Percentiles rank a stretch among this genome's conserved stretches.
Evolutionary conservation across 2,797 vertebrate genomes (phyloP).

Genomic region (Hippoglossus hippoglossus): DNA sequence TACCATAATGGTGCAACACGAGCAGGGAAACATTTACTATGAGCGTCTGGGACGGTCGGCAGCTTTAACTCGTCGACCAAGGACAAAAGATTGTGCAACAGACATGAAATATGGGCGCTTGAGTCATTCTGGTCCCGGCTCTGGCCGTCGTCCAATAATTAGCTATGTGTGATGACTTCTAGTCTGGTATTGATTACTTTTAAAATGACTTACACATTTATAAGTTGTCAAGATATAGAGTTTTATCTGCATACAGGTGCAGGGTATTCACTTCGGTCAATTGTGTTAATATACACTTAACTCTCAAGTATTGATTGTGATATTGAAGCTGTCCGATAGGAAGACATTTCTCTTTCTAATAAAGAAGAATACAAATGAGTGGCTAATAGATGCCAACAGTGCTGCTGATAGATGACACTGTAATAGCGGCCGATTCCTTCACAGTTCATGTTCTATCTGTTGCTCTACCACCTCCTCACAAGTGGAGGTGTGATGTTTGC

Average conservation of each 20-base stretch:
- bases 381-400: slow-evolving; percentile 1
- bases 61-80: slow-evolving; percentile 11
- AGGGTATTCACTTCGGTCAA: slow-evolving; percentile 7
- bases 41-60: slow-evolving; percentile 1
- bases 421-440: not conserved
- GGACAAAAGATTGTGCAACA: slow-evolving; percentile 14
- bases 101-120: slow-evolving; percentile 4
- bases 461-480: slow-evolving; percentile 15
- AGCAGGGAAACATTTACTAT: slow-evolving; percentile 20
- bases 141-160: slow-evolving; percentile 35
- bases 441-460: slow-evolving; percentile 25
- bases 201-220: slow-evolving; percentile 30
- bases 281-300: slow-evolving; percentile 1
- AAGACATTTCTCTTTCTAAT: slow-evolving; percentile 10
- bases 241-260: slow-evolving; percentile 6
- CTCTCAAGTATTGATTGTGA: not conserved
- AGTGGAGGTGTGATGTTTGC: slow-evolving; percentile 26
- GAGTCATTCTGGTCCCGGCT: slow-evolving; percentile 8
- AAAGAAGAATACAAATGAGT: not conserved
- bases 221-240: slow-evolving; percentile 13
- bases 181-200: slow-evolving; percentile 39
- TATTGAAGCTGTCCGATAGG: not conserved
- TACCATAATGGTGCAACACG: slow-evolving; percentile 10
- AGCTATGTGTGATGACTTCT: slow-evolving; percentile 5
- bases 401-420: slow-evolving; percentile 18